A percentile compares a stretch with the other conserved stretches of the same genome.
phyloP scores from a whole-genome alignment of 64 coral and sea anemone genomes.

The Exaiptasia diaphana region DNA sequence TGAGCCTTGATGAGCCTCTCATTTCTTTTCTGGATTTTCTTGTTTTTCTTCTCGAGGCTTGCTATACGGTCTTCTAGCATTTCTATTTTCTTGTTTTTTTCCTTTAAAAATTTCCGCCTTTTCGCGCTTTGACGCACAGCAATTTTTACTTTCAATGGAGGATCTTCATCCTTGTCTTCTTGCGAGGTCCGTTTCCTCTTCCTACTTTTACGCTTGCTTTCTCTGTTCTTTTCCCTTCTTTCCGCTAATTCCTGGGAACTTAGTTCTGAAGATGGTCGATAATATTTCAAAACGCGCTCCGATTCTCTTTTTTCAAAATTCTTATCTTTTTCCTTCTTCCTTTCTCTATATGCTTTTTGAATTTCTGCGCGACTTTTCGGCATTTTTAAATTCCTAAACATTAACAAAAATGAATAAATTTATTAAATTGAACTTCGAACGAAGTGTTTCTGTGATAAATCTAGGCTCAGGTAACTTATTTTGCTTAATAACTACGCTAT shows the following conservation, averaged over 20 bases:
- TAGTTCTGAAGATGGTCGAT: slow-evolving; percentile 13
- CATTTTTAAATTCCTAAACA: slow-evolving; percentile 11
- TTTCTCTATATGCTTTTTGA: slow-evolving; percentile 59
- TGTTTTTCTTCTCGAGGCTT: slow-evolving; percentile 35
- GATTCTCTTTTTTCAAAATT: slow-evolving; percentile 21
- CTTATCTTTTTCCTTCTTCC: slow-evolving; percentile 42
- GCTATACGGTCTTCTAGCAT: not conserved
- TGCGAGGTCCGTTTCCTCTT: slow-evolving; percentile 29
- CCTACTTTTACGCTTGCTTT: slow-evolving; percentile 37
- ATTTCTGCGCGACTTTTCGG: slow-evolving; percentile 40
- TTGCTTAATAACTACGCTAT: not conserved
- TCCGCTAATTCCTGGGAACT: slow-evolving; percentile 6
- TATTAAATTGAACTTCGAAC: not conserved
- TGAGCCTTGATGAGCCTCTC: slow-evolving; percentile 19
- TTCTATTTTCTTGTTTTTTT: slow-evolving; percentile 38
- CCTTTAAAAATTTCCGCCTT: slow-evolving; percentile 6
- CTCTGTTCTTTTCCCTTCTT: slow-evolving; percentile 54
- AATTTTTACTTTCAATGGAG: slow-evolving; percentile 16
- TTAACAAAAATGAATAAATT: slow-evolving; percentile 4
- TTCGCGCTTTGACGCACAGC: not conserved
- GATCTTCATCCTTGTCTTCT: not conserved
- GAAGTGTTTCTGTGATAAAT: not conserved
- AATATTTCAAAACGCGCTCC: slow-evolving; percentile 46
- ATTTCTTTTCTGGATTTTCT: slow-evolving; percentile 33
- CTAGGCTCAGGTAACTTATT: not conserved